Percentiles rank a stretch among this genome's conserved stretches.
These are phyloP conservation scores for Himalopsyche phryganea DNA, from an alignment of 1,140 invertebrate species.

Conservation along the genomic window DNA sequence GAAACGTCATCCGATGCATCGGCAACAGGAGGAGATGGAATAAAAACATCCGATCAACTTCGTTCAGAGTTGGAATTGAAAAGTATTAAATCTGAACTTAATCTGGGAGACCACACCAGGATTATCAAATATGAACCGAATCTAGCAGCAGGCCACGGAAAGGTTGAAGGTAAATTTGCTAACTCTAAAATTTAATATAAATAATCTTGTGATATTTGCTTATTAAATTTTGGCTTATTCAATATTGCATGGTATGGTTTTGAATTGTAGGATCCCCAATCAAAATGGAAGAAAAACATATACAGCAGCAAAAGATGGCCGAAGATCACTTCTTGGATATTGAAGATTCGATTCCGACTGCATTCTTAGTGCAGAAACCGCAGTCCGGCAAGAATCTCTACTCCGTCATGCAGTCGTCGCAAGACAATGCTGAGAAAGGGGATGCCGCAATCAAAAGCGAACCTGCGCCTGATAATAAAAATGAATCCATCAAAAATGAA, in stretches of 20 bases:
- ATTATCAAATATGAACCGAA: constrained; percentile 53
- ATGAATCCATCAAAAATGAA: constrained; percentile 15
- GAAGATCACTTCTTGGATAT: constrained; percentile 51
- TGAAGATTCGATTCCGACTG: constrained; percentile 53
- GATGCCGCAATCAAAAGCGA: constrained; percentile 44
- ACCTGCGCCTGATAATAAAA: constrained; percentile 32
- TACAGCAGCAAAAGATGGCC: constrained; percentile 47
- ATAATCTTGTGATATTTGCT: too few relatives aligned
- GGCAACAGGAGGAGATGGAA: neutral
- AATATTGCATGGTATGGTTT: too few relatives aligned
- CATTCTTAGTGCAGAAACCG: constrained; percentile 52
- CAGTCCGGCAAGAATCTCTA: constrained; percentile 29
- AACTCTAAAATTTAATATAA: too few relatives aligned
- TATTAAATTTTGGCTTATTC: too few relatives aligned
- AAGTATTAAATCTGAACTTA: constrained; percentile 49
- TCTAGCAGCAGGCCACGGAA: constrained; percentile 41
- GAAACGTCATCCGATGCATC: too few relatives aligned
- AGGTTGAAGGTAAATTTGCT: constrained; percentile 45
- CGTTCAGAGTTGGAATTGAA: constrained; percentile 46
- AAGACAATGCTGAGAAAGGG: neutral
- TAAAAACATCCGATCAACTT: constrained; percentile 37
- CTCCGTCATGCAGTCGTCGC: neutral
- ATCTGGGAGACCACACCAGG: constrained; percentile 49
- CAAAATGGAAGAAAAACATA: constrained; percentile 54
- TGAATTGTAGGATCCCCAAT: constrained; percentile 47